These are phyloP conservation scores for Carollia perspicillata DNA, from an alignment of 2,113 vertebrate species.

Conservation along the genomic window DNA sequence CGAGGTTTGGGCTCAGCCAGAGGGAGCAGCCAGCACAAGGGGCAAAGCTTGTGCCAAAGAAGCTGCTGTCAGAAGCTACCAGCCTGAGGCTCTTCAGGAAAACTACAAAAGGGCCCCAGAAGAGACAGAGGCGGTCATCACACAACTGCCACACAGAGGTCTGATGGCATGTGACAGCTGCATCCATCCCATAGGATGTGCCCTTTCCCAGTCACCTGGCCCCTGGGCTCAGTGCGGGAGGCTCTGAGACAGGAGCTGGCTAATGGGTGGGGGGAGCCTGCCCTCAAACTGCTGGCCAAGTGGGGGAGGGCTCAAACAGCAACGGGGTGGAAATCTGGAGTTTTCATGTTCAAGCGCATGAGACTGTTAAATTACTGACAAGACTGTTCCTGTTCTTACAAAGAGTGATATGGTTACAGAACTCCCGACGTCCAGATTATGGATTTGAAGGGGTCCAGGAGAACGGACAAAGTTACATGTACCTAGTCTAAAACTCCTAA, in stretches of 20 bases:
- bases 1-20: neutral
- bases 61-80: neutral
- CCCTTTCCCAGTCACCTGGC: rapidly evolving
- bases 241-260: neutral
- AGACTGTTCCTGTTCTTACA: neutral
- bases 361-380: neutral
- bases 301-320: neutral
- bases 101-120: neutral
- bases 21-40: neutral
- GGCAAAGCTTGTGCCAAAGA: neutral
- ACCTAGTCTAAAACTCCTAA: neutral
- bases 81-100: neutral
- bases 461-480: neutral
- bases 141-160: neutral
- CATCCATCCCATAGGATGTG: rapidly evolving
- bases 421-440: neutral
- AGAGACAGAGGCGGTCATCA: neutral
- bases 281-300: neutral
- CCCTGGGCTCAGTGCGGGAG: neutral
- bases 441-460: neutral
- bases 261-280: rapidly evolving
- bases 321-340: neutral
- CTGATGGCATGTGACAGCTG: neutral
- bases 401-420: neutral
- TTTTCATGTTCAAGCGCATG: neutral